Evolutionary conservation across 2,113 vertebrate genomes (phyloP), one percentile per base, ranked within the genome.

Genomic region (Pelmatolapia mariae): DNA sequence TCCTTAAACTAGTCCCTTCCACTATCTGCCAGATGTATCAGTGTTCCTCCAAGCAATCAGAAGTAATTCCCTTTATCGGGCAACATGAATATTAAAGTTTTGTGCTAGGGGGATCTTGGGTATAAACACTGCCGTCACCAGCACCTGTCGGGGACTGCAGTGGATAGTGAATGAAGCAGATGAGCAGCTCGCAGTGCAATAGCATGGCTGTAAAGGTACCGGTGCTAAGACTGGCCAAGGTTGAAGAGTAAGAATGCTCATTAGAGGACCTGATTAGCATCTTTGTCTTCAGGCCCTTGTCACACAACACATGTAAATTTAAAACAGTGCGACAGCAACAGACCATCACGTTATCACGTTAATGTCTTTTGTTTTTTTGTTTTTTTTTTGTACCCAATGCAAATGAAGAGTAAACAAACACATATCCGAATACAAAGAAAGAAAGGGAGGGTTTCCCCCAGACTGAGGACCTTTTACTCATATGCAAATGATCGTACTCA

Each of bases 11-110:
- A 24, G 85, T 84, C 61, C 89, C 83, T 88, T 82, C 76, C 86
- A 83, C 91, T 94, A 95, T 94, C 95, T 93, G 84, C 91, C 92
- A 94, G 93, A 96, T 93, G 93, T 92, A 95, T 96, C 94, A 90
- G 73, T 94, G 93, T 94, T 94, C 92, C 93, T 94, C 92, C 91
- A 84, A 95, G 95, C 95, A 93, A 92, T 94, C 92, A 93, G 90
- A 95, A 95, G 94, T 95, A 93, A 94, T 95, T 94, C 93, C 91
- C 90, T 95, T 95, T 95, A 96, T 95, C 94, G 88, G 88, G 90
- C 80, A 76, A 89, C 93, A 94, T 95, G 93, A 95, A 95, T 96
- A 95, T 95, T 94, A 94, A 95, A 92, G 91, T 94, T 94, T 91
- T 84, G 89, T 56, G 87, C 93, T 87, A 19, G 91, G 93, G 94